Conservation (phyloP, 2,888 invertebrate genomes). For the Beris morrisii region DNA sequence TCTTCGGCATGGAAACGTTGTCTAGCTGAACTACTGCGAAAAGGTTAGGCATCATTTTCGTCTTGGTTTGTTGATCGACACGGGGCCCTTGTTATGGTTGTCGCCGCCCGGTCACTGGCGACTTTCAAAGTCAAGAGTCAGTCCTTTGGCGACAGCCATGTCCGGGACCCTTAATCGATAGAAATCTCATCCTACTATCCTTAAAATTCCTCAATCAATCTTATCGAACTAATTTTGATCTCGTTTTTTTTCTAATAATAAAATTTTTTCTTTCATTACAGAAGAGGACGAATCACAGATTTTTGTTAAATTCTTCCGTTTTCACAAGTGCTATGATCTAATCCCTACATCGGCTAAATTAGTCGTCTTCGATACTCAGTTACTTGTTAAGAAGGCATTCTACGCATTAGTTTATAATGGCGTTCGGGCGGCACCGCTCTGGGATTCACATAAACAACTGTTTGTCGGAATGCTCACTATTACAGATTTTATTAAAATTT, state of each 20-base stretch:
- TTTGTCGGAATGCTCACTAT: constrained; percentile 99
- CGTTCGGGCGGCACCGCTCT: constrained; percentile 95
- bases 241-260: constrained; percentile 2
- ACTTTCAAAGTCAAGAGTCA: no score
- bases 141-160: no score
- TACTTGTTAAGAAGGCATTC: constrained; percentile 98
- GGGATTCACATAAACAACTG: constrained; percentile 90
- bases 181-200: no score
- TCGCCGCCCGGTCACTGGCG: no score
- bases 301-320: constrained; percentile 98
- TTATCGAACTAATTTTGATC: neutral
- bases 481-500: constrained; percentile 98
- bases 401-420: constrained; percentile 99
- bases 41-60: constrained; percentile 57
- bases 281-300: constrained; percentile 97
- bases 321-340: constrained; percentile 99
- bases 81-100: no score
- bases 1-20: constrained; percentile 77
- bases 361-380: constrained; percentile 98
- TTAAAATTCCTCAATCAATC: no score
- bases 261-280: constrained; percentile 57
- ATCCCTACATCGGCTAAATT: constrained; percentile 99
- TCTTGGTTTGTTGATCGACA: no score
- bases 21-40: constrained; percentile 70
- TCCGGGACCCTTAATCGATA: no score